Evolutionary conservation across 2,888 invertebrate genomes (phyloP).

Genomic region (Ichneumoninae sp.): DNA sequence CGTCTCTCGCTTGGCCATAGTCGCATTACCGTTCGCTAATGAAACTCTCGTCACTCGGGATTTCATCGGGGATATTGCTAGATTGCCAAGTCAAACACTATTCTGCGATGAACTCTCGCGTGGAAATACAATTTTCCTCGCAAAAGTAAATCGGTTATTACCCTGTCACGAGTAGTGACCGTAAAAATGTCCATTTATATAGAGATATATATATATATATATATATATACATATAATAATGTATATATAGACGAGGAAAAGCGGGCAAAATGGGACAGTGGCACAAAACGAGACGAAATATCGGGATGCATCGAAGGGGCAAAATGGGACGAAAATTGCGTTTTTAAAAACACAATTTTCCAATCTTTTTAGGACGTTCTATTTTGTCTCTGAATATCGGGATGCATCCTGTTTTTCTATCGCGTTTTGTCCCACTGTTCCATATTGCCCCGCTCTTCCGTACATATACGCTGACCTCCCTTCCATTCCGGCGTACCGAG

Average conservation of each 20-base stretch:
- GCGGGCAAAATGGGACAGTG: no score
- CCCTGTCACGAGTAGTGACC: not conserved
- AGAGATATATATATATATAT: no score
- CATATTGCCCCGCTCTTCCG: no score
- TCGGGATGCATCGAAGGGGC: not conserved
- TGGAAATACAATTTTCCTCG: not conserved
- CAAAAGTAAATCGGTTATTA: conserved; percentile 5
- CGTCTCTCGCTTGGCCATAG: conserved; percentile 18
- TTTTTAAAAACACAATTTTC: no score
- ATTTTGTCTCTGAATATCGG: no score
- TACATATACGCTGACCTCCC: not conserved
- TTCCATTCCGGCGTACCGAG: not conserved
- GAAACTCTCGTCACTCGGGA: conserved; percentile 9
- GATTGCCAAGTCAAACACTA: conserved; percentile 5
- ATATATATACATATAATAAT: no score
- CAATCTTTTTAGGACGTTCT: no score
- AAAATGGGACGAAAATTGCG: not conserved
- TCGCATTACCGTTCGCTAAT: conserved; percentile 1
- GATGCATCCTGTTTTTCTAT: no score
- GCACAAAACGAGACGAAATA: no score
- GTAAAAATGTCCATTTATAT: not conserved
- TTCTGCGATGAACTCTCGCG: not conserved
- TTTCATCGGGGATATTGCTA: not conserved
- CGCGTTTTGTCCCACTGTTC: no score
- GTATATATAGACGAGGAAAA: not conserved